These are phyloP conservation scores for Balearica regulorum DNA, from an alignment of 2,797 vertebrate genomes.

Conservation along the genomic window DNA sequence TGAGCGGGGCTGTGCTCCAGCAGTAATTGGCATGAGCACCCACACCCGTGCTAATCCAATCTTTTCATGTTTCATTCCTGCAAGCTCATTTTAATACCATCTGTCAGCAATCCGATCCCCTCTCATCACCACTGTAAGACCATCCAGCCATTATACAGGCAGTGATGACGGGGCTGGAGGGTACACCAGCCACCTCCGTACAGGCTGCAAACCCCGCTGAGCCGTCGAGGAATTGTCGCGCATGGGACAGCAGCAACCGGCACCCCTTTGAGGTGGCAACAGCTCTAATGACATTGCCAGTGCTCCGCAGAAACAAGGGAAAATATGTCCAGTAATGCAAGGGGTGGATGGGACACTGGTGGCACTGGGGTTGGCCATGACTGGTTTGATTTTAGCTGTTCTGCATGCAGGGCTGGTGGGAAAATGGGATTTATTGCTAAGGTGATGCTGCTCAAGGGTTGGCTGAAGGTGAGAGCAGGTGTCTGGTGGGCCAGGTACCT, in stretches of 20 bases:
- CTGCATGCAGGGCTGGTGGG: not conserved
- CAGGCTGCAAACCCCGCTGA: not conserved
- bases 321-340: not conserved
- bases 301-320: not conserved
- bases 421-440: not conserved
- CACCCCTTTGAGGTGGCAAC: not conserved
- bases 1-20: not conserved
- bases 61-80: not conserved
- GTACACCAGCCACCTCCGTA: rapidly evolving
- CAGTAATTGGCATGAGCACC: not conserved
- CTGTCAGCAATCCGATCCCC: not conserved
- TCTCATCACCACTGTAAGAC: not conserved
- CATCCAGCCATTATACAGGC: not conserved
- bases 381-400: not conserved
- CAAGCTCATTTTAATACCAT: not conserved
- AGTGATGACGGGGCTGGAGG: not conserved
- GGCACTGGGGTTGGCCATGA: not conserved
- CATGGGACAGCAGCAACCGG: not conserved
- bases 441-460: not conserved
- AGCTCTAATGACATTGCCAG: rapidly evolving
- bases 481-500: not conserved
- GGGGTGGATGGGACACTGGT: not conserved
- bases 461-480: not conserved
- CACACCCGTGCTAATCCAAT: not conserved
- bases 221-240: rapidly evolving